Base-by-base conservation (phyloP, 92 coral and sea anemone genomes). In the Diadumene lineata region DNA sequence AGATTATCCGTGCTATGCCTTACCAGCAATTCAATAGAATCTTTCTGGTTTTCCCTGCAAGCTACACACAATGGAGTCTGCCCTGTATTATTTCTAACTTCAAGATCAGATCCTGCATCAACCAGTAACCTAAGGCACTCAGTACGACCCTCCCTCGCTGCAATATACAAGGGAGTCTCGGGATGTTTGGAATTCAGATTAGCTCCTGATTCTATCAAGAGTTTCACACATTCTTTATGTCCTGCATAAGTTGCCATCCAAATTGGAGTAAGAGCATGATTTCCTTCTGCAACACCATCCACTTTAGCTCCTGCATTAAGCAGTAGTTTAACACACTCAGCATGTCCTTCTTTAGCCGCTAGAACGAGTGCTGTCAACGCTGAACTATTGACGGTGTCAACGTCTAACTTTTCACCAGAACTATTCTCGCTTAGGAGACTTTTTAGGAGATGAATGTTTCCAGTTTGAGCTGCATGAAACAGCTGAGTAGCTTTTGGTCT, bases 231-330 rank as follows among this genome's bases (percentile, higher is more conserved):
- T 29, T 69, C 75, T 15, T 75, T 73, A 66, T 88, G 93, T 2
- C 97, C 97, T 1, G 90, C 90, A 38, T 87, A 88, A 3, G 97
- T 84, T 1, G 97, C 97, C 8, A 91, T 85, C 97, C 97, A 91
- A 60, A 91, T 86, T 26, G 97, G 97, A 18, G 97, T 73, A 31
- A 91, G 57, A 16, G 89, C 90, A 21, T 86, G 65, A 50, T 71
- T 85, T 31, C 76, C 83, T 9, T 75, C 83, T 0, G 93, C 97
- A 19, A 91, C 79, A 0, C 97, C 97, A 63, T 91, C 88, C n/a
- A 91, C 97, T 15, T 71, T 79, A 15, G 97, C 93, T 23, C 93
- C 97, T 17, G 97, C 93, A 56, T 91, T 81, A 13, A 91, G 81
- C 13, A 91, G 79, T 19, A 79, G 15, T 53, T 66, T 61, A 26